Evolutionary conservation across 2,888 invertebrate genomes (phyloP).

Genomic region (Drosophila mayaguana): DNA sequence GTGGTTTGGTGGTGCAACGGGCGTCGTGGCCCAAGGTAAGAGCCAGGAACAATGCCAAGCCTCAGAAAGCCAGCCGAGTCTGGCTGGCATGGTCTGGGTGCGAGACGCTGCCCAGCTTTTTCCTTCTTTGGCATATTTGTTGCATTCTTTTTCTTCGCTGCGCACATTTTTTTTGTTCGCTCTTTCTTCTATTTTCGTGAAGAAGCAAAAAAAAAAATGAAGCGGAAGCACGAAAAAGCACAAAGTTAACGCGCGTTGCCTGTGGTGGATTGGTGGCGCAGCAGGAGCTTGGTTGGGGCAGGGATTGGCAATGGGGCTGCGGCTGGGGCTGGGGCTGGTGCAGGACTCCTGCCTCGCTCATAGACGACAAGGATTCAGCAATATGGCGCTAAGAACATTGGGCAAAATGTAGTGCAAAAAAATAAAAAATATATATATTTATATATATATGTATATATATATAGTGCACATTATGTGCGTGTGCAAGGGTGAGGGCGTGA

Average conservation of each 20-base stretch:
- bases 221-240: slow-evolving; percentile 77
- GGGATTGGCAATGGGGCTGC: not conserved
- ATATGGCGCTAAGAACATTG: slow-evolving; percentile 79
- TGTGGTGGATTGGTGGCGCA: slow-evolving; percentile 17
- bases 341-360: slow-evolving; percentile 13
- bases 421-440: slow-evolving; percentile 17
- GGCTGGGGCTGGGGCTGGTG: not conserved
- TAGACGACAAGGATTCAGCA: slow-evolving; percentile 54
- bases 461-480: slow-evolving; percentile 67
- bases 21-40: slow-evolving; percentile 47
- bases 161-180: slow-evolving; percentile 8
- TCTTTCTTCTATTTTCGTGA: slow-evolving; percentile 30
- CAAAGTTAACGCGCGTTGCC: slow-evolving; percentile 62
- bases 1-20: slow-evolving; percentile 23
- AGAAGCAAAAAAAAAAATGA: slow-evolving; percentile 74
- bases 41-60: slow-evolving; percentile 53
- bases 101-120: slow-evolving; percentile 59
- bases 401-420: slow-evolving; percentile 71
- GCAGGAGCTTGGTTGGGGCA: not conserved
- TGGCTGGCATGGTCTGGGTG: slow-evolving; percentile 10
- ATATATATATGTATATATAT: slow-evolving; percentile 39
- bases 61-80: slow-evolving; percentile 36
- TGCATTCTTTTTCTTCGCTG: slow-evolving; percentile 43
- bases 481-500: slow-evolving; percentile 48
- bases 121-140: slow-evolving; percentile 61